Conservation (phyloP, 1,140 invertebrate genomes). For the Cotesia vestalis region DNA sequence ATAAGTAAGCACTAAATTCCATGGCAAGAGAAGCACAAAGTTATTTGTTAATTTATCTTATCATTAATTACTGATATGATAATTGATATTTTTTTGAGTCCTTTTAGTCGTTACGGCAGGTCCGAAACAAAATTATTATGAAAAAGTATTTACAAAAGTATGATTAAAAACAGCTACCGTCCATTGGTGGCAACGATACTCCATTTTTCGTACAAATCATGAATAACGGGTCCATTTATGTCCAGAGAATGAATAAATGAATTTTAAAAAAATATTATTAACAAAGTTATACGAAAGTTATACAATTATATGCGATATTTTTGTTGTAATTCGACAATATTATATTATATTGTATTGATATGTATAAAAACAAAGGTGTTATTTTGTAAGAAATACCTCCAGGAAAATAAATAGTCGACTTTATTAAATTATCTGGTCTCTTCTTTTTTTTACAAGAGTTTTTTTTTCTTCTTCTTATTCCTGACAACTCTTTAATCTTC, state of each 20-base stretch:
- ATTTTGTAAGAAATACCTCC: slow-evolving; percentile 34
- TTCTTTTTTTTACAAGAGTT: no score
- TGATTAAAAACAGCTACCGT: slow-evolving; percentile 20
- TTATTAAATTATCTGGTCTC: slow-evolving; percentile 20
- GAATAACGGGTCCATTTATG: slow-evolving; percentile 30
- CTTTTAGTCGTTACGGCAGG: slow-evolving; percentile 3
- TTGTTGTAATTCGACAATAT: slow-evolving; percentile 30
- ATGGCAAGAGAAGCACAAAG: neutral
- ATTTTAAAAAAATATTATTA: neutral
- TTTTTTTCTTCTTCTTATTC: no score
- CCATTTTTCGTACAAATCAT: slow-evolving; percentile 27
- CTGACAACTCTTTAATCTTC: no score
- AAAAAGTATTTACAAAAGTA: slow-evolving; percentile 1
- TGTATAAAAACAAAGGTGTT: slow-evolving; percentile 7
- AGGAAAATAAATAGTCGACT: slow-evolving; percentile 34
- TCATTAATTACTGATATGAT: neutral
- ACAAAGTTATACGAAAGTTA: slow-evolving; percentile 14
- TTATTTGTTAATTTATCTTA: neutral
- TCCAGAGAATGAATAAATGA: slow-evolving; percentile 18
- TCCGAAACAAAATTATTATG: slow-evolving; percentile 16
- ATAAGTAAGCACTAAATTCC: slow-evolving; percentile 9
- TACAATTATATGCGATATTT: slow-evolving; percentile 30
- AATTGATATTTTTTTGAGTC: neutral
- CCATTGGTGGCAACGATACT: slow-evolving; percentile 33
- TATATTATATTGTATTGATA: slow-evolving; percentile 20